Base-by-base conservation (phyloP, 2,797 vertebrate species). In the Poliocrania exsul region DNA sequence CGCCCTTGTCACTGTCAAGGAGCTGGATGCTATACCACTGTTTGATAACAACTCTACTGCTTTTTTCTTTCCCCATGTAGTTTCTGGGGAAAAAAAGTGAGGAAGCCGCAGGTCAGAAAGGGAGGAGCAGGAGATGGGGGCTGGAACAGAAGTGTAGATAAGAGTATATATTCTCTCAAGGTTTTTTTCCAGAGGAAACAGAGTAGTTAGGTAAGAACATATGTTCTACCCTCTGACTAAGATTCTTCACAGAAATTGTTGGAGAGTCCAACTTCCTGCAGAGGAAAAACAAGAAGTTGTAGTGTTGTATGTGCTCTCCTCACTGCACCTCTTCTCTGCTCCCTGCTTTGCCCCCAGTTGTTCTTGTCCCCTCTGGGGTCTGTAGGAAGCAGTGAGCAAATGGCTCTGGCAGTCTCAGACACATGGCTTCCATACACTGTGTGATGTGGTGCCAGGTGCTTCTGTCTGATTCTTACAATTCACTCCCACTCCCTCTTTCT, bases 281-380 rank as follows among this genome's bases (percentile, higher is more conserved):
- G 53, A 56, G 25, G 6, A 46, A 44, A n/a, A 70, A 33, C 17
- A 21, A 20, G 38, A 62, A 80, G 33, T 64, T 54, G 26, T 56
- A 40, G 16, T 40, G 13, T 58, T 18, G 8, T 40, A 18, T 74
- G 29, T 64, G 38, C 75, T 74, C 9, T n/a, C 8, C 25, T 81
- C 15, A 13, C 47, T 17, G 15, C 31, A 35, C 6, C 6, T 19
- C n/a, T 57, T 42, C 17, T 54, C 26, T 81, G 19, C n/a, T 50
- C 26, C 19, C 19, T 0, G 0, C 18, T 37, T 69, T 0, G 0
- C 24, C 14, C 21, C 19, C 9, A 28, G 0, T 57, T 81, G 50
- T 29, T 49, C 57, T 46, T 31, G 26, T 78, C 13, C 26, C 16
- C 21, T 51, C 42, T 62, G 23, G 74, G 2, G 2, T 64, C 40